Conservation (phyloP, 2,888 invertebrate species). For the Nesidiocoris tenuis region DNA sequence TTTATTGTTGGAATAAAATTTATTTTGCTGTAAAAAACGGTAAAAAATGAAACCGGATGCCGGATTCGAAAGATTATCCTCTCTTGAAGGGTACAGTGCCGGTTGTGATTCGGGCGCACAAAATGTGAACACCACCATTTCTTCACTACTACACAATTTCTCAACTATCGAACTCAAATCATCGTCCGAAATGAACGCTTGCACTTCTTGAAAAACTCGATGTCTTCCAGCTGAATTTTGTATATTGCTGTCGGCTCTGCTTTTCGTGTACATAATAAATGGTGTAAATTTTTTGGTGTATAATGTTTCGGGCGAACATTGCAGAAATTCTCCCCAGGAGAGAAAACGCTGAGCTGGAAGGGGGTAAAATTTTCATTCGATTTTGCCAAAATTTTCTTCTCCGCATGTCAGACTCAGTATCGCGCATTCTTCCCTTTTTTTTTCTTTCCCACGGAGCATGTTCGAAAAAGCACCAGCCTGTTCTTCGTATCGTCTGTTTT, state of each 20-base stretch:
- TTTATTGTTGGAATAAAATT: no score
- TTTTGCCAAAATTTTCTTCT: not conserved
- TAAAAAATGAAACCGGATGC: no score
- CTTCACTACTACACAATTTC: no score
- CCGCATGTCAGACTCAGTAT: not conserved
- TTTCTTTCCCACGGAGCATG: not conserved
- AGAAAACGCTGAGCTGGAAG: constrained; percentile 60
- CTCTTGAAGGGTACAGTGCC: no score
- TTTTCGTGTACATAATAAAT: constrained; percentile 15
- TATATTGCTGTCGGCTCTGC: not conserved
- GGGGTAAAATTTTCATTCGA: constrained; percentile 56
- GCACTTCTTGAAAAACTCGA: no score
- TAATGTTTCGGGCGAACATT: constrained; percentile 41
- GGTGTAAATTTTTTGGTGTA: constrained; percentile 1
- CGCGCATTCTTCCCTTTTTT: constrained; percentile 24
- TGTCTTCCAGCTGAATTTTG: not conserved
- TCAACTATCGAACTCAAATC: no score
- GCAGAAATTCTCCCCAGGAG: constrained; percentile 59
- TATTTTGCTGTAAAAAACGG: no score
- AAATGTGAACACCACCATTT: no score
- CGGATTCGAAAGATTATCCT: no score
- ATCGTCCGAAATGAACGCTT: no score
- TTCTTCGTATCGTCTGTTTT: no score
- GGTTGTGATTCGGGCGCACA: no score
- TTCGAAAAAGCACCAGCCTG: not conserved